Evolutionary conservation across 2,888 invertebrate genomes (phyloP), one percentile per base, ranked within the genome.

Genomic region (Melanotus villosus): DNA sequence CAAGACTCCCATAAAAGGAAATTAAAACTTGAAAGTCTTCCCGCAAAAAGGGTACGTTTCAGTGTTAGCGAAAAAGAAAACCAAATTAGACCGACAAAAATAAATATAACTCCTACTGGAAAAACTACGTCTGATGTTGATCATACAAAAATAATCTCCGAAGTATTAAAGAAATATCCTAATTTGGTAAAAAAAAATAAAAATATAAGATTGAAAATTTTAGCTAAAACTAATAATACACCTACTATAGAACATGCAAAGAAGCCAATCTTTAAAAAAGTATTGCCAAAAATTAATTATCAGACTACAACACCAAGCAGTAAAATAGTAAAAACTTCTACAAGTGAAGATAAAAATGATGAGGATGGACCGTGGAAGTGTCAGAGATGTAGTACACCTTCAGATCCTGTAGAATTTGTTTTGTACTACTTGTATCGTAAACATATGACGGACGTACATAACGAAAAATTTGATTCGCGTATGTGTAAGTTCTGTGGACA

Each of bases 401-500:
- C 89, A 30, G 89, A 89, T 73, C 75, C 79, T 7, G 73, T 92
- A 50, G 90, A 91, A 78, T 94, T 95, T 81, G 90, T 91, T 19
- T 89, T 92, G 18, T 95, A 95, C 79, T 92, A 91, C 75, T 89
- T 91, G 75, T 95, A 92, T 83, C 88, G 95, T 45, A 90, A 93
- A 71, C 96, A 96, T 85, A 89, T 95, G 83, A 91, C 92, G 7
- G 93, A 93, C 74, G 89, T 92, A 0, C 95, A 95, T 77, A 90
- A 91, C 78, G 93, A 94, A 78, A 90, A 90, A 74, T 92, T 94
- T 69, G 91, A 94, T 80, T 85, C 90, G 1, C 89, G 90, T 38
- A 90, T 94, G 32, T 96, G 96, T 84, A 95, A 95, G 81, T 91
- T 93, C 77, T 96, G 96, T 84, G 96, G 95, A 0, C 90, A 92